Base-by-base conservation (phyloP, 64 coral and sea anemone species). In the Catalaphyllia jardinei region DNA sequence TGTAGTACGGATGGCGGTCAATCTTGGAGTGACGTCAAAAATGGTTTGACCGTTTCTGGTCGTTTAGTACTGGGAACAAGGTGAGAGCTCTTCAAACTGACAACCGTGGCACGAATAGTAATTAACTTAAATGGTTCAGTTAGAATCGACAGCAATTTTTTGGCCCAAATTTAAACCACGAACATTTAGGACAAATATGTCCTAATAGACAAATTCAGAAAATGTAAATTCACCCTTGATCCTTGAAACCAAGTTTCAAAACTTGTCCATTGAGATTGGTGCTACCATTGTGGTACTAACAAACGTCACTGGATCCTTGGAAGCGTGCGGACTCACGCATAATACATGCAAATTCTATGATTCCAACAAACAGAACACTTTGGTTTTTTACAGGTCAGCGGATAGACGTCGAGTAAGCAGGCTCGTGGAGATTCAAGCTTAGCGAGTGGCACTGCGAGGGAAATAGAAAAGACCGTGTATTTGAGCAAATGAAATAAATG, bases 21-120 rank as follows among this genome's bases (percentile, higher is more conserved):
- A 33, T 87, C 91, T 27, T 96, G 94, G 94, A 89, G 94, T 90
- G 94, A 96, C 83, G 91, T 88, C 84, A 88, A 0, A 72, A 72
- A 80, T 24, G 81, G 93, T 1, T 87, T 72, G 20, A 63, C 87
- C 33, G 88, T 94, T 17, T 79, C 79, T 88, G 93, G 88, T 24
- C 84, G 83, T 71, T 28, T 94, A 24, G 16, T 86, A 71, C 83
- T 94, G 79, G 93, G 87, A 11, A 94, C 88, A 39, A 90, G 93
- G 93, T 94, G 71, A 29, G 60, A 38, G 60, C 7, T 19, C 29
- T 24, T 84, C 31, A 84, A 35, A 42, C 10, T 50, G 29, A 5
- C 78, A 15, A 8, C 11, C 20, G 11, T 57, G 25, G 9, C 60
- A 51, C 3, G 35, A 24, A 33, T 79, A 46, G 42, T 46, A 46